Evolutionary conservation across 2,888 invertebrate species (phyloP), one percentile per base, ranked within the genome.

Genomic region (Aphodius sticticus): DNA sequence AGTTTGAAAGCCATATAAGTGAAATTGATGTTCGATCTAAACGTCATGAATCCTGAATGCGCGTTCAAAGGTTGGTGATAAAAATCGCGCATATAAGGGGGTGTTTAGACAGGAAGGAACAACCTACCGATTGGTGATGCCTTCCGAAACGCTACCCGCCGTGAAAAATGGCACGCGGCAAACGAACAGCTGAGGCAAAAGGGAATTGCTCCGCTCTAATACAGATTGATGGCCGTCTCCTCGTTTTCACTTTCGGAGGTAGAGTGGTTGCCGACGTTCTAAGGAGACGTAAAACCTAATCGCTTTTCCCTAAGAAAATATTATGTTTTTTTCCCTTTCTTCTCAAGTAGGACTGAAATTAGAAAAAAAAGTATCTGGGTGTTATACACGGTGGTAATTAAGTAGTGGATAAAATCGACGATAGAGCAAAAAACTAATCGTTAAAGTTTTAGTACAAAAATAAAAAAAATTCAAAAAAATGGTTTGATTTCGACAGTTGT

Each of bases 241-340:
- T 53, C 53, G 53, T 53, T 53, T 53, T 53, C 53, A 53, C 53
- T 53, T 53, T 53, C 12, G 53, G 53, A 12, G 9, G 9, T 53
- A 53, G 53, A 53, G 53, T 53, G 53, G 53, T 12, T 5, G 12
- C 53, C 53, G 53, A 5, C 4, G 53, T 53, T 53, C 53, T 12
- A 9, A 9, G 53, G 1, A 12, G 53, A 53, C 53, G 53, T 53
- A 53, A 53, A 53, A 53, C 12, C 4, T 53, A 53, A 53, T 53
- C 53, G 53, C 53, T 53, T 53, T 53, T 53, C 53, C 53, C 53
- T 53, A 53, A 53, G 53, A 53, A 53, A 53, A 53, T 53, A 53
- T 53, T 53, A 53, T 53, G 53, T 53, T 53, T 26, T 53, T 53
- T 26, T 26, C 26, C 26, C 26, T 26, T 26, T 53, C 53, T 53